Evolutionary conservation across 1,140 invertebrate species (phyloP).

Genomic region (Proctacanthus coquilletti): DNA sequence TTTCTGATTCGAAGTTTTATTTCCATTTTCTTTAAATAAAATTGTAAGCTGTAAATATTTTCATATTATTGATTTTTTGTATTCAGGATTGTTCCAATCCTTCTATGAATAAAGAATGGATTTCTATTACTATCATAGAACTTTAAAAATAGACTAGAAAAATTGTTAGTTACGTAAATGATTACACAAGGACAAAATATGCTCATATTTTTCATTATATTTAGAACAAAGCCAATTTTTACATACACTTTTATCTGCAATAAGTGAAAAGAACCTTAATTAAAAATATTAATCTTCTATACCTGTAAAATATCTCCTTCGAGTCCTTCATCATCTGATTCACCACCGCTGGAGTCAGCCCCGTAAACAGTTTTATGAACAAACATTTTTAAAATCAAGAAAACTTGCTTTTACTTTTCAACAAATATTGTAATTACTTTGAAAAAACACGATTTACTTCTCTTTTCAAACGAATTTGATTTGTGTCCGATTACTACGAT

Average conservation of each 20-base stretch:
- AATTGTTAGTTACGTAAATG: conserved; percentile 1
- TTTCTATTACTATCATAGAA: not conserved
- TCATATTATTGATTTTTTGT: no score
- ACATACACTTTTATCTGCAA: not conserved
- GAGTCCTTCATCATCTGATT: conserved; percentile 28
- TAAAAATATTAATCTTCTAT: conserved; percentile 1
- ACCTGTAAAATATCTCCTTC: conserved; percentile 7
- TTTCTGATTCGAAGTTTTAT: no score
- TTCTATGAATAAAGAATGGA: no score
- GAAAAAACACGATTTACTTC: no score
- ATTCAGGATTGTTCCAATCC: no score
- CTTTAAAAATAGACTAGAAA: conserved; percentile 3
- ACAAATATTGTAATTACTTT: no score
- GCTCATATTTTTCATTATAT: conserved; percentile 1
- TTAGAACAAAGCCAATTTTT: not conserved
- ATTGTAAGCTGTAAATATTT: no score
- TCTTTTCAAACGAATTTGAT: no score
- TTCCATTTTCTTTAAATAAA: no score
- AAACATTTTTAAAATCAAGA: conserved; percentile 3
- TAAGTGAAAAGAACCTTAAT: conserved; percentile 1
- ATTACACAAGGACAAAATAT: conserved; percentile 2
- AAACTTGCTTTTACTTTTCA: no score
- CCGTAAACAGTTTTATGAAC: not conserved
- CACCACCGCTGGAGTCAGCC: not conserved
- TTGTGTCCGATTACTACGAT: no score